A percentile compares a stretch with the other conserved stretches of the same genome.
phyloP scores from a whole-genome alignment of 1,140 invertebrate genomes.

The Lepeophtheirus salmonis region DNA sequence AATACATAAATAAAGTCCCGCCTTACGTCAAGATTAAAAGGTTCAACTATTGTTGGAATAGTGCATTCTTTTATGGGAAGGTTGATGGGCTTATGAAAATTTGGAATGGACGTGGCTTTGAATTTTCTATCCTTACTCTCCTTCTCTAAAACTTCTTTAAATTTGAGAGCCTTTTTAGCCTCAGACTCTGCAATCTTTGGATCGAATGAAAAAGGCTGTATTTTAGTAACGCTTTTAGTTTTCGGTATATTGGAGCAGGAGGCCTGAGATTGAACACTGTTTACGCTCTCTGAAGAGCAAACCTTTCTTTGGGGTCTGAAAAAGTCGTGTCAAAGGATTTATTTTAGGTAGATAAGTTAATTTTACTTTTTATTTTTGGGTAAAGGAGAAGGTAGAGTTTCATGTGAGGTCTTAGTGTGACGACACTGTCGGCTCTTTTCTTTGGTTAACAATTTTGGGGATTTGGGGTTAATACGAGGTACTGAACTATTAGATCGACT shows the following conservation, averaged over 20 bases:
- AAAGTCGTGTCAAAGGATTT: too few relatives aligned
- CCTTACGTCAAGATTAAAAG: conserved; percentile 7
- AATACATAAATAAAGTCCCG: too few relatives aligned
- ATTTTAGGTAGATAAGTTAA: too few relatives aligned
- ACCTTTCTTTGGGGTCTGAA: neutral
- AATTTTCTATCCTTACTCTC: conserved; percentile 2
- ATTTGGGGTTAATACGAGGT: neutral
- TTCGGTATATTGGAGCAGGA: neutral
- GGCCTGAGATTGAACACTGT: neutral
- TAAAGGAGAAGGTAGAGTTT: neutral
- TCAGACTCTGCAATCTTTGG: neutral
- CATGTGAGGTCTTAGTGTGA: neutral
- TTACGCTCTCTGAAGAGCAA: neutral
- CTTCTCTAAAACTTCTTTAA: conserved; percentile 1
- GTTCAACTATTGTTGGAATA: neutral
- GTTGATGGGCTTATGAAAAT: conserved; percentile 2
- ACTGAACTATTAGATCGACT: neutral
- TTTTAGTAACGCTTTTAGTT: neutral
- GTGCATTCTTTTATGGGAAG: conserved; percentile 3
- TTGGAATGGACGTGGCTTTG: conserved; percentile 7
- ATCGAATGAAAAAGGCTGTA: neutral
- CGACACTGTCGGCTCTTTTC: neutral
- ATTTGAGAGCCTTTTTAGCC: neutral
- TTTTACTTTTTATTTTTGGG: too few relatives aligned
- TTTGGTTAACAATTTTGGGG: neutral